These are phyloP conservation scores for Hirtodrosophila alboralis DNA, from an alignment of 2,888 invertebrate genomes.

Conservation along the genomic window DNA sequence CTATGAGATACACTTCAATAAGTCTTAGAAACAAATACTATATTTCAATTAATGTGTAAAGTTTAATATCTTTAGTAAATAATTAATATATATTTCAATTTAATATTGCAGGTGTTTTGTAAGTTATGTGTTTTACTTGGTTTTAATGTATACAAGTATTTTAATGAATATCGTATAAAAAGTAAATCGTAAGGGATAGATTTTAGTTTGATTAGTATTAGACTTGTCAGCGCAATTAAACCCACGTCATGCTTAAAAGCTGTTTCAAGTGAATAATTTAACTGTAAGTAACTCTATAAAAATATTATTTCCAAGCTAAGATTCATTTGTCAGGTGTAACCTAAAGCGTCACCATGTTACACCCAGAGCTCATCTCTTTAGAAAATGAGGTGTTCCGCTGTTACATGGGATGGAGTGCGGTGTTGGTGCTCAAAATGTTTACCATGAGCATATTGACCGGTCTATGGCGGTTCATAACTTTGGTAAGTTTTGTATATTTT, in stretches of 20 bases:
- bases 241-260: background rate
- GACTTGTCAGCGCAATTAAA: background rate
- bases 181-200: no score
- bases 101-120: no score
- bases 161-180: no score
- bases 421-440: conserved; percentile 83
- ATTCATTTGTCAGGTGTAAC: conserved; percentile 17
- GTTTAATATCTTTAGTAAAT: no score
- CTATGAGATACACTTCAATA: conserved; percentile 2
- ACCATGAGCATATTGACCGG: conserved; percentile 83
- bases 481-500: conserved; percentile 65
- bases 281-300: no score
- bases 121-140: no score
- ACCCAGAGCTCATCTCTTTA: conserved; percentile 55
- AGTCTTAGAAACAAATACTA: no score
- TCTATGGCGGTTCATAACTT: conserved; percentile 81
- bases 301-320: background rate
- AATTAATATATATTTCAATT: no score
- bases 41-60: no score
- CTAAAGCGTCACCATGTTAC: conserved; percentile 35
- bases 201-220: background rate
- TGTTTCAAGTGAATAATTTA: background rate
- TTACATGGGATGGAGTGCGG: conserved; percentile 81
- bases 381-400: conserved; percentile 78
- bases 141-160: no score